Evolutionary conservation across 2,888 invertebrate species (phyloP).

Genomic region (Ophioninae sp.): DNA sequence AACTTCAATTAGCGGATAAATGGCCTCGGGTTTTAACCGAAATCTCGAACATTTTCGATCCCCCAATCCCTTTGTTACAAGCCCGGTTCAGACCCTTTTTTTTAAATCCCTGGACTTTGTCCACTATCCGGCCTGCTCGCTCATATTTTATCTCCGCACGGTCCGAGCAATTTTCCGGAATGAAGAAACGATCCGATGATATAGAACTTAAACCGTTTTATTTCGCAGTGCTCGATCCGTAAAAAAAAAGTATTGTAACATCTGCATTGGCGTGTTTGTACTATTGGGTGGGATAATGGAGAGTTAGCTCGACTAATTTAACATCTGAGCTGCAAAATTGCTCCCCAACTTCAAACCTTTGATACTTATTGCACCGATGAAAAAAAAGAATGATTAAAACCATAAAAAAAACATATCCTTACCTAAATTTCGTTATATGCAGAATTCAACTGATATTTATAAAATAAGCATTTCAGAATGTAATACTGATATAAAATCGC

Average conservation of each 20-base stretch:
- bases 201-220: slow-evolving; percentile 19
- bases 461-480: background rate
- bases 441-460: background rate
- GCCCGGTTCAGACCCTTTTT: slow-evolving; percentile 16
- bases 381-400: background rate
- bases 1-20: slow-evolving; percentile 72
- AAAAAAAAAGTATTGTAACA: slow-evolving; percentile 25
- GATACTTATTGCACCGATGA: background rate
- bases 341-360: background rate
- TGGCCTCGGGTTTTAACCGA: slow-evolving; percentile 70
- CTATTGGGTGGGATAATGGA: background rate
- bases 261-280: slow-evolving; percentile 33
- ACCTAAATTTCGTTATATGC: too few relatives aligned
- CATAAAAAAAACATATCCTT: background rate
- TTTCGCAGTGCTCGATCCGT: slow-evolving; percentile 21
- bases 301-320: background rate
- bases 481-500: too few relatives aligned
- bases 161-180: slow-evolving; percentile 65
- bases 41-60: slow-evolving; percentile 27
- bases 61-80: background rate
- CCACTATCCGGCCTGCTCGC: slow-evolving; percentile 48
- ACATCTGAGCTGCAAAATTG: background rate
- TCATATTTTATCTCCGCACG: slow-evolving; percentile 27
- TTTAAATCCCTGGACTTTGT: slow-evolving; percentile 24
- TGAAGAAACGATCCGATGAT: slow-evolving; percentile 59